Evolutionary conservation across 2,888 invertebrate species (phyloP), one percentile per base, ranked within the genome.

Genomic region (Spicauda simplicius): DNA sequence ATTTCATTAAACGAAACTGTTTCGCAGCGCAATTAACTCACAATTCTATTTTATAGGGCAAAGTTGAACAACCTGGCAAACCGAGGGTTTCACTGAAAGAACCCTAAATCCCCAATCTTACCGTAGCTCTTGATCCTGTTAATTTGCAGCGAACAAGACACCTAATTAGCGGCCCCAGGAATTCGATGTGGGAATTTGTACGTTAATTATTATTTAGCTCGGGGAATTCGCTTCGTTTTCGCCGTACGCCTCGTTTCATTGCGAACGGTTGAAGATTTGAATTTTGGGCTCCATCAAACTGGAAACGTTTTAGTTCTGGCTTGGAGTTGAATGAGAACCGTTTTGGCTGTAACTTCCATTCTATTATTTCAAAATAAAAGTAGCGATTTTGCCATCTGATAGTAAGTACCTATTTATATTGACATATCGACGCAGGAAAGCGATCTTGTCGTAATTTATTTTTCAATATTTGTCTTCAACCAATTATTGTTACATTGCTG

Each of bases 131-230:
- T 41, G 20, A 59, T 25, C 59, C 59, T 14, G 33, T 53, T 61
- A 61, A 61, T 61, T 61, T 61, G 37, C 64, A 48, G 30, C 30
- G 52, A 64, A 64, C 57, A 45, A 65, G 65, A 59, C 54, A 59
- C 65, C 59, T 59, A 65, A 65, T 65, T 65, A 65, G 58, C 37
- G 25, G 58, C 58, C 52, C 14, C 59, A 59, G 53, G 58, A 30
- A 45, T 33, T 59, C 30, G 53, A 59, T 65, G 59, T 54, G 54
- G 30, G 65, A 58, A 59, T 65, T 54, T 64, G 58, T 16, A 20
- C 64, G 64, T 37, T 58, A 64, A 64, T 64, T 64, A 65, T 59
- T 56, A 65, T 59, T 59, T 59, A 64, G 57, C 52, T 33, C 25
- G 20, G 57, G 64, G 62, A 57, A 57, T 41, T n/a, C 37, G 20